These are phyloP conservation scores for Panopea generosa DNA, from an alignment of 2,888 invertebrate species.

Conservation along the genomic window DNA sequence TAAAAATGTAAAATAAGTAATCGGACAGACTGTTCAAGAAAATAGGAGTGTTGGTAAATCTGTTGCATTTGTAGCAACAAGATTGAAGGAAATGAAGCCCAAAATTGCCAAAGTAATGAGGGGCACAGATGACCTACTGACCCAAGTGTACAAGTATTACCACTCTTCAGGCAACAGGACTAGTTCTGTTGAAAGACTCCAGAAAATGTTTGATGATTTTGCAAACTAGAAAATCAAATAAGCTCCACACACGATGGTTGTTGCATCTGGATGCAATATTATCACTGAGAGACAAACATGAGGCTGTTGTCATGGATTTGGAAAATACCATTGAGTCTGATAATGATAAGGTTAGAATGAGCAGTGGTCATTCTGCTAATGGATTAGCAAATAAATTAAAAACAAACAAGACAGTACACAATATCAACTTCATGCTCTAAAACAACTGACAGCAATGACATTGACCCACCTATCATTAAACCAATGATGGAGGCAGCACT, in stretches of 20 bases:
- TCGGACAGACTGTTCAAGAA: slow-evolving; percentile 22
- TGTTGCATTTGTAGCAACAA: slow-evolving; percentile 24
- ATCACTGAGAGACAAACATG: slow-evolving; percentile 27
- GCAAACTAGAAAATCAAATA: slow-evolving; percentile 20
- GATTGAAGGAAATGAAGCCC: too few relatives aligned
- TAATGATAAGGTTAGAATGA: slow-evolving; percentile 17
- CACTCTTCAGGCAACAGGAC: slow-evolving; percentile 23
- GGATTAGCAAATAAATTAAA: slow-evolving; percentile 35
- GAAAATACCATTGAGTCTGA: slow-evolving; percentile 17
- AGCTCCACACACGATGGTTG: slow-evolving; percentile 35
- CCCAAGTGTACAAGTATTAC: slow-evolving; percentile 39
- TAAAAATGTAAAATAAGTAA: slow-evolving; percentile 25
- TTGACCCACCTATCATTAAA: slow-evolving; percentile 26
- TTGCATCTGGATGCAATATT: slow-evolving; percentile 29
- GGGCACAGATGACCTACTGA: slow-evolving; percentile 34
- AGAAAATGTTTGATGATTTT: slow-evolving; percentile 27
- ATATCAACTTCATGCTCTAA: too few relatives aligned
- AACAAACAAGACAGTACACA: slow-evolving; percentile 17
- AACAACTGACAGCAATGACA: slow-evolving; percentile 31
- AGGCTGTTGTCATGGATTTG: too few relatives aligned
- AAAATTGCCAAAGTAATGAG: too few relatives aligned
- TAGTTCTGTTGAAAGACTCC: slow-evolving; percentile 18
- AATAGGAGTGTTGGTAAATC: slow-evolving; percentile 12
- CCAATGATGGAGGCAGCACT: too few relatives aligned
- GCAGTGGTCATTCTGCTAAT: too few relatives aligned